Percentiles rank a stretch among this genome's conserved stretches.
phyloP scores from a whole-genome alignment of 2,797 vertebrate genomes.

The Eulemur rubriventer region DNA sequence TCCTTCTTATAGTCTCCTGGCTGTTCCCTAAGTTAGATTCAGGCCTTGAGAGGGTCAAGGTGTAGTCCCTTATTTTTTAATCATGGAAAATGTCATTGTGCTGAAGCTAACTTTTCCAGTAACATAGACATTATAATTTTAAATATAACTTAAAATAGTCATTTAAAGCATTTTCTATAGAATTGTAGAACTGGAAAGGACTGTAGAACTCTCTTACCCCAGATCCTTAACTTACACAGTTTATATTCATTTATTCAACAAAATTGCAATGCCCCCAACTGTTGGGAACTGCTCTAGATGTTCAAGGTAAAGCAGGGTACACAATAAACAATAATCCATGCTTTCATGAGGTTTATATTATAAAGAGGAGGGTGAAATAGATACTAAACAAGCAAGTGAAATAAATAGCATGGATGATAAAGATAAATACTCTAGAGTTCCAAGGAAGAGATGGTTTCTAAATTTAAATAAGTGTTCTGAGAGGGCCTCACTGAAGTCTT shows the following conservation, averaged over 20 bases:
- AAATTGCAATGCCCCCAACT: neutral
- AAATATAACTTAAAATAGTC: neutral
- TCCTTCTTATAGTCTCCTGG: neutral
- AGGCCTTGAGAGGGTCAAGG: neutral
- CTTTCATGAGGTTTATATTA: neutral
- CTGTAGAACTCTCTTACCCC: neutral
- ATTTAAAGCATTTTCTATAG: neutral
- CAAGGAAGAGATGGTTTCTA: neutral
- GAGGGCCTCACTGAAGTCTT: neutral
- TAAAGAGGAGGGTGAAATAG: neutral
- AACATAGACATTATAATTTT: neutral
- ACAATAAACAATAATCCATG: neutral
- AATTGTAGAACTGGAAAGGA: neutral
- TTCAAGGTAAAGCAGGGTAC: neutral
- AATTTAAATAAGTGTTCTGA: neutral
- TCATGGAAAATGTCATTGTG: slow-evolving; percentile 21
- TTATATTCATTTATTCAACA: neutral
- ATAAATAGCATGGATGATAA: neutral
- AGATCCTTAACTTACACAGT: neutral
- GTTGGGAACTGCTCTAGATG: neutral
- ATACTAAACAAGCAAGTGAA: slow-evolving; percentile 15
- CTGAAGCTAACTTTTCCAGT: neutral
- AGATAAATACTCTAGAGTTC: neutral
- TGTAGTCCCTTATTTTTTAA: neutral
- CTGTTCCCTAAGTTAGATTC: neutral